Evolutionary conservation across 2,888 invertebrate species (phyloP).

Genomic region (Cataglyphis altisquamis): DNA sequence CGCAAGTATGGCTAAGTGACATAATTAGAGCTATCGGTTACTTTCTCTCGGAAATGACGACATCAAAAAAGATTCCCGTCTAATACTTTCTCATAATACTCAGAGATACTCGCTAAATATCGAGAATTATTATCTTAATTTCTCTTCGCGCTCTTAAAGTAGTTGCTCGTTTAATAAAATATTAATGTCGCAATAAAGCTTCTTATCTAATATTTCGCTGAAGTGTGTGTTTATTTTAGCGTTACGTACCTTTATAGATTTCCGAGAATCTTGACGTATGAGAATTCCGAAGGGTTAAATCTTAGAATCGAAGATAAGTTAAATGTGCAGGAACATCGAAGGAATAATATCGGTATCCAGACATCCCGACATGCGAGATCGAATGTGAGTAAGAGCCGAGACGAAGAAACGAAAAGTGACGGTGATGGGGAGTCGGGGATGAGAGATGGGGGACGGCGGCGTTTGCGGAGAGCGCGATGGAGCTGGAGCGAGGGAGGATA

Average conservation of each 20-base stretch:
- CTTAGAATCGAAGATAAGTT: conserved; percentile 19
- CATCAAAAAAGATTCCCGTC: neutral
- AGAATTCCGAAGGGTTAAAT: conserved; percentile 12
- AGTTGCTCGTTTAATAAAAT: neutral
- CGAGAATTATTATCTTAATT: neutral
- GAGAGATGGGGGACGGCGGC: conserved; percentile 24
- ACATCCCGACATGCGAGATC: conserved; percentile 54
- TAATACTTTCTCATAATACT: conserved; percentile 1
- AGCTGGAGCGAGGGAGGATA: conserved; percentile 1
- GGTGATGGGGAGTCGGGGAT: neutral
- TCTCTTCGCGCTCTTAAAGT: neutral
- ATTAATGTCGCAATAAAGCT: neutral
- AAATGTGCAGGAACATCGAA: neutral
- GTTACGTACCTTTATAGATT: neutral
- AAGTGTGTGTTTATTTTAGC: neutral
- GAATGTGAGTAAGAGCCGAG: conserved; percentile 55
- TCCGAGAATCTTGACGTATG: neutral
- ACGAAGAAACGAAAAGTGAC: conserved; percentile 47
- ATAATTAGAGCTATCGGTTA: conserved; percentile 67
- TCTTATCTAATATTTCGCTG: neutral
- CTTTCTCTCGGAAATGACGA: conserved; percentile 27
- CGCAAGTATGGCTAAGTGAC: conserved; percentile 62
- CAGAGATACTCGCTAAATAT: neutral
- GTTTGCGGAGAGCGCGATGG: neutral
- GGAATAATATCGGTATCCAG: conserved; percentile 25